phyloP scores from a whole-genome alignment of 2,888 invertebrate species.

The Charanyca ferruginea region DNA sequence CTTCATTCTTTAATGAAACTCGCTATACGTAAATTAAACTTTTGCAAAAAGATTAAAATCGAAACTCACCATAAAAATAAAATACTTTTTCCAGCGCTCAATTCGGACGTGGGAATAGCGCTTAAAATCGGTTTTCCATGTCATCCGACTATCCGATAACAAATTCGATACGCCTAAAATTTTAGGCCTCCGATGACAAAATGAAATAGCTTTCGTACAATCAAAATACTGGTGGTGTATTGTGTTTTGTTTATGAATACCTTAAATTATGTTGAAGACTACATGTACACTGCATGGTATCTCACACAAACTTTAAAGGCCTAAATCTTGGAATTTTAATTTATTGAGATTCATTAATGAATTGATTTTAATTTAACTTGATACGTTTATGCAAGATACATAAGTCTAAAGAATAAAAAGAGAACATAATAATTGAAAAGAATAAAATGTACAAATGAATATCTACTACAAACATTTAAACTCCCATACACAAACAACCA shows the following conservation, averaged over 20 bases:
- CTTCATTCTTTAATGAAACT: slow-evolving; percentile 1
- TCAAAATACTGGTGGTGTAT: background rate
- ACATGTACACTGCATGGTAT: no score
- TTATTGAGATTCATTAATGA: no score
- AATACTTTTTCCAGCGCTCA: slow-evolving; percentile 31
- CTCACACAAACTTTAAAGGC: no score
- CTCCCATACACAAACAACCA: no score
- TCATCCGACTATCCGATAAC: slow-evolving; percentile 40
- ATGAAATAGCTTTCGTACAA: slow-evolving; percentile 20
- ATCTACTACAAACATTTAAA: no score
- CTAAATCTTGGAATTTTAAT: no score
- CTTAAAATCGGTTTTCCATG: slow-evolving; percentile 57
- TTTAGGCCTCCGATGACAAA: slow-evolving; percentile 28
- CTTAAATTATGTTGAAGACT: no score
- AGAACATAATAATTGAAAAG: no score
- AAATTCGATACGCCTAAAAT: slow-evolving; percentile 45
- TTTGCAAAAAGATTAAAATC: background rate
- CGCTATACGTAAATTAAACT: slow-evolving; percentile 1
- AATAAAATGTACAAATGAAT: no score
- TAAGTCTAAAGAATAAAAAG: no score
- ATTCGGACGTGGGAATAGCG: slow-evolving; percentile 9
- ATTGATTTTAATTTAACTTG: no score
- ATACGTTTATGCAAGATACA: no score
- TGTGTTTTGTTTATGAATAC: background rate
- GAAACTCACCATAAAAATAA: slow-evolving; percentile 32